Evolutionary conservation across 2,888 invertebrate genomes (phyloP).

Genomic region (Pheosia tremula): DNA sequence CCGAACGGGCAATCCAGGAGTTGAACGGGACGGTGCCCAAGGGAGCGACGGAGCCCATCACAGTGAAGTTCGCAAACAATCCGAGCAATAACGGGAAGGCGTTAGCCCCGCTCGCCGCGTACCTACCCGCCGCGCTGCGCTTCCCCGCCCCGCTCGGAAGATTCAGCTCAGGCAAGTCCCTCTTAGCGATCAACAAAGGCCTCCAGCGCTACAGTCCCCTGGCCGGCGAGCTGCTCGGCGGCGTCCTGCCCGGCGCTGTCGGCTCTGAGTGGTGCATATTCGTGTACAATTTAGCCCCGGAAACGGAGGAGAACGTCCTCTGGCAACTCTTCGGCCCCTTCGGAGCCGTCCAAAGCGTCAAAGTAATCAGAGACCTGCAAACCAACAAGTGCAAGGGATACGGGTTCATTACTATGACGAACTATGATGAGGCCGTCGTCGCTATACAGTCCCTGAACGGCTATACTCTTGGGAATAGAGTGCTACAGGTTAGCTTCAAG

Average conservation of each 20-base stretch:
- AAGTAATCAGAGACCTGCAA: conserved; percentile 95
- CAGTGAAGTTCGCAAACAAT: conserved; percentile 97
- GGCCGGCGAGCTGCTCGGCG: conserved; percentile 92
- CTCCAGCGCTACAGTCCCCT: conserved; percentile 93
- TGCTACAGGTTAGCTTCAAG: conserved; percentile 97
- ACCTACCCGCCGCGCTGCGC: conserved; percentile 89
- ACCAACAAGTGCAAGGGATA: conserved; percentile 98
- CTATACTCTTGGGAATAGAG: conserved; percentile 94
- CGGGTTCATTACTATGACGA: conserved; percentile 97
- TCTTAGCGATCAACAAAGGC: conserved; percentile 92
- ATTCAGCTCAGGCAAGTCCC: conserved; percentile 95
- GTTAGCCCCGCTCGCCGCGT: conserved; percentile 92
- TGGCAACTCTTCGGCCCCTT: conserved; percentile 99
- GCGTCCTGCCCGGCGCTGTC: conserved; percentile 90
- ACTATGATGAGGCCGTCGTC: conserved; percentile 96
- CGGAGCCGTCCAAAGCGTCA: conserved; percentile 96
- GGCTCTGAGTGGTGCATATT: conserved; percentile 96
- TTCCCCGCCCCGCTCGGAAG: conserved; percentile 88
- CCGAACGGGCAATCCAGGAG: conserved; percentile 97
- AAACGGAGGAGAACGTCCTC: conserved; percentile 97
- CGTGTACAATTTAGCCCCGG: conserved; percentile 97
- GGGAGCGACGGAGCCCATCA: conserved; percentile 94
- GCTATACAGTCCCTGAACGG: conserved; percentile 97
- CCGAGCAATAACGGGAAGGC: conserved; percentile 94
- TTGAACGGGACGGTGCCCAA: conserved; percentile 95